Conservation (phyloP, 1,140 invertebrate genomes). For the Zaprionus inermis region DNA sequence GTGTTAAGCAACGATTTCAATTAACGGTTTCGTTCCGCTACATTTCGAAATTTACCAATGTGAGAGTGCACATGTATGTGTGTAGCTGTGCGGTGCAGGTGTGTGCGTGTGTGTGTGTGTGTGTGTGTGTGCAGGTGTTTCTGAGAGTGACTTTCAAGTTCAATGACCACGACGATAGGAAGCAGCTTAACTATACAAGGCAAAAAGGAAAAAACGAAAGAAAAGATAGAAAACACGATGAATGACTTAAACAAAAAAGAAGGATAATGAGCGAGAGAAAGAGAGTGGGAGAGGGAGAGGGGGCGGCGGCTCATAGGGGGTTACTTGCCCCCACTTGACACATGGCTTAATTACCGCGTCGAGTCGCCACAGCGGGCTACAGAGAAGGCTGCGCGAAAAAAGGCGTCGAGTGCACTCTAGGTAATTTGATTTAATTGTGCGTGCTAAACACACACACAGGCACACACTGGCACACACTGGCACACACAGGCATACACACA, state of each 20-base stretch:
- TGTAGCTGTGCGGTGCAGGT: not conserved
- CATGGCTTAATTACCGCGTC: conserved; percentile 68
- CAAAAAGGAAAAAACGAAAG: not conserved
- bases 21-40: conserved; percentile 26
- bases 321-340: conserved; percentile 54
- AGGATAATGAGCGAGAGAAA: conserved; percentile 2
- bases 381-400: conserved; percentile 45
- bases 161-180: conserved; percentile 61
- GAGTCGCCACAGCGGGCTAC: conserved; percentile 16
- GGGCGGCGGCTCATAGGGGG: conserved; percentile 7
- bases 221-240: not conserved
- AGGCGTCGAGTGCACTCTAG: conserved; percentile 75
- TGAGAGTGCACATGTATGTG: not conserved
- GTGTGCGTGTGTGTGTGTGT: not conserved
- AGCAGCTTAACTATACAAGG: conserved; percentile 29
- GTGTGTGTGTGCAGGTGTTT: not conserved
- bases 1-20: conserved; percentile 48
- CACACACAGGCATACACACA: conserved; percentile 42
- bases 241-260: not conserved
- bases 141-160: conserved; percentile 39
- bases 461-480: conserved; percentile 45
- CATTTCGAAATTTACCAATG: conserved; percentile 10
- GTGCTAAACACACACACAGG: conserved; percentile 48
- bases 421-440: conserved; percentile 83
- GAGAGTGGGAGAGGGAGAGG: not conserved